These are phyloP conservation scores for Phalloptychus januarius DNA, from an alignment of 2,797 vertebrate species.

Conservation along the genomic window DNA sequence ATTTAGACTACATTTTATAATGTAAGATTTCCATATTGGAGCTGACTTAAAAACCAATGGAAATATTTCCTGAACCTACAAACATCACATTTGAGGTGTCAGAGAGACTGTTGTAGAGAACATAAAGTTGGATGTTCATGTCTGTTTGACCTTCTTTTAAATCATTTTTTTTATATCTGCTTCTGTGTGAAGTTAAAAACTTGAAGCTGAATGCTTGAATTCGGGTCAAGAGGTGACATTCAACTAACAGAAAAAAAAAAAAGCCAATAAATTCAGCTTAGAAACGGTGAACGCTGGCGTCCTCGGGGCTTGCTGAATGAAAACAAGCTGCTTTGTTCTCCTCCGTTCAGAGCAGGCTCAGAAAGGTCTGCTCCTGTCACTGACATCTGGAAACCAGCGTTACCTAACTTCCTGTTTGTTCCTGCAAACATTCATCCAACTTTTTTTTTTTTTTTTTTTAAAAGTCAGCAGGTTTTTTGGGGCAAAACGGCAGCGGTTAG, in stretches of 20 bases:
- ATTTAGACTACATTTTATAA: neutral
- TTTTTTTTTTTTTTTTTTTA: neutral
- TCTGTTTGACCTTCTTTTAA: neutral
- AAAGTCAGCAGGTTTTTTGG: neutral
- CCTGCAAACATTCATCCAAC: neutral
- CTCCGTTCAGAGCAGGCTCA: neutral
- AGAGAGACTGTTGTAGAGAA: neutral
- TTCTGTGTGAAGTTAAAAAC: slow-evolving; percentile 1
- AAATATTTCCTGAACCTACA: neutral
- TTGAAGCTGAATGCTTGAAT: neutral
- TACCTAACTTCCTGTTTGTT: neutral
- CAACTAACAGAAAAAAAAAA: neutral
- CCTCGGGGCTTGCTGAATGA: neutral
- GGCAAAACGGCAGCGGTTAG: slow-evolving; percentile 21
- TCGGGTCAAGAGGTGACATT: neutral
- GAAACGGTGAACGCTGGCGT: neutral
- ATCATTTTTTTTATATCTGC: neutral
- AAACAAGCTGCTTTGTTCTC: neutral
- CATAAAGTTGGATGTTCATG: neutral
- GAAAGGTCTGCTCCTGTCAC: neutral
- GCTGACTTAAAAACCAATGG: neutral
- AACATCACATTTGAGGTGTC: neutral
- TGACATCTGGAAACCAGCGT: neutral
- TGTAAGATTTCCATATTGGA: neutral
- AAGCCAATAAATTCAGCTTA: neutral